Percentiles rank a stretch among this genome's conserved stretches.
These are phyloP conservation scores for Bombus polaris DNA, from an alignment of 1,140 invertebrate genomes.

Conservation along the genomic window DNA sequence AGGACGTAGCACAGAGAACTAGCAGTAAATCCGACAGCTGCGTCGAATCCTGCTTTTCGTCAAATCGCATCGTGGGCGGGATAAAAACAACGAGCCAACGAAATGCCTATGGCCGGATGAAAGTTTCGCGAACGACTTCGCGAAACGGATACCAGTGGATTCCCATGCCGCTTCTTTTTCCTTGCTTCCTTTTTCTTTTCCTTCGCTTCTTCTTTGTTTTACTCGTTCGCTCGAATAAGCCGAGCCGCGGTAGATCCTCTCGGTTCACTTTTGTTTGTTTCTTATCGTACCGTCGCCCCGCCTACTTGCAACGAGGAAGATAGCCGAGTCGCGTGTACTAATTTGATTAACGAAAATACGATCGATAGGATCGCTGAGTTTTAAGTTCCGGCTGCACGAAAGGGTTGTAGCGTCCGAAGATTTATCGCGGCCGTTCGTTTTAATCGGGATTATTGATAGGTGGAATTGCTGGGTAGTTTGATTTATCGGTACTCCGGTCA, in stretches of 20 bases:
- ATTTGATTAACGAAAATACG: conserved; percentile 39
- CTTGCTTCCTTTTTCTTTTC: not conserved
- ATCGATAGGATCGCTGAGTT: conserved; percentile 11
- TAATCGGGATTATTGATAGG: not conserved
- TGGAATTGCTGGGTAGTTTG: not conserved
- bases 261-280: not conserved
- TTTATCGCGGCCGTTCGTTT: not conserved
- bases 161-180: not conserved
- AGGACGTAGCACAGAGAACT: conserved; percentile 13
- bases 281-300: not conserved
- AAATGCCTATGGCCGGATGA: conserved; percentile 50
- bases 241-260: not conserved
- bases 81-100: conserved; percentile 25
- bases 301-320: not conserved
- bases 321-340: conserved; percentile 23
- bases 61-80: conserved; percentile 25
- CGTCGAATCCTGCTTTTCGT: conserved; percentile 45
- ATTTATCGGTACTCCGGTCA: not conserved
- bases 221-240: not conserved
- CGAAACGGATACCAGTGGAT: conserved; percentile 14
- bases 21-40: conserved; percentile 55
- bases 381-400: not conserved
- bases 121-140: conserved; percentile 50
- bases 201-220: too few species aligned
- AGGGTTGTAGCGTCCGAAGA: not conserved